Evolutionary conservation across 1,140 invertebrate species (phyloP).

Genomic region (Idris sp.): DNA sequence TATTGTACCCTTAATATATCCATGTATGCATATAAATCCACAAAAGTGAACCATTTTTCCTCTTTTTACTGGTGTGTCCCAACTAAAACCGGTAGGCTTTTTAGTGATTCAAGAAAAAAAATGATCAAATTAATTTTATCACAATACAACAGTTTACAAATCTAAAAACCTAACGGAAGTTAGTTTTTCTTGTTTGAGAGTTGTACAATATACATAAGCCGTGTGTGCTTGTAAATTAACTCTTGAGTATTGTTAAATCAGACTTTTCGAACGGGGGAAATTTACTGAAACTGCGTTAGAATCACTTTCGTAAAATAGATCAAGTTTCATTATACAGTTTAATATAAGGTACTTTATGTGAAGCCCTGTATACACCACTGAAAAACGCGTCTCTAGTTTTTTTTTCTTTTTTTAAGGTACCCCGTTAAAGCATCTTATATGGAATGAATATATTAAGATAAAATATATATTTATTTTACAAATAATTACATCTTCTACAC

Average conservation of each 20-base stretch:
- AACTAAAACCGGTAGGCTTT: conserved; percentile 39
- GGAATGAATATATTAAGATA: conserved; percentile 78
- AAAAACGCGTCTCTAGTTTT: conserved; percentile 67
- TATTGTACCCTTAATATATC: conserved; percentile 17
- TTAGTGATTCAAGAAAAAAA: conserved; percentile 34
- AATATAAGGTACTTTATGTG: conserved; percentile 76
- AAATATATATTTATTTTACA: conserved; percentile 73
- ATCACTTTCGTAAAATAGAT: conserved; percentile 56
- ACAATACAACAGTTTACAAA: conserved; percentile 33
- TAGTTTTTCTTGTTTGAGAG: conserved; percentile 13
- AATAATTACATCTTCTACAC: conserved; percentile 60
- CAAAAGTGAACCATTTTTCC: conserved; percentile 60
- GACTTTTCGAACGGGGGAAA: conserved; percentile 47
- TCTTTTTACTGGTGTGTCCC: conserved; percentile 24
- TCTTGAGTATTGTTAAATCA: conserved; percentile 23
- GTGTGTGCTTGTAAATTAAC: conserved; percentile 39
- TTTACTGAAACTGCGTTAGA: conserved; percentile 37
- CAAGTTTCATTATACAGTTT: conserved; percentile 58
- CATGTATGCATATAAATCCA: conserved; percentile 20
- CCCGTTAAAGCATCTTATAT: conserved; percentile 75
- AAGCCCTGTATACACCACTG: conserved; percentile 72
- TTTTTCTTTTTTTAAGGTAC: too few species aligned
- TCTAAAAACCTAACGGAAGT: conserved; percentile 22
- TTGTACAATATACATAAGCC: conserved; percentile 32
- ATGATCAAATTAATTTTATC: conserved; percentile 31